Percentiles rank a stretch among this genome's conserved stretches.
Evolutionary conservation across 30 jellyfish, hydroid and myxozoan species (phyloP).

Genomic region (Haliclystus octoradiatus): DNA sequence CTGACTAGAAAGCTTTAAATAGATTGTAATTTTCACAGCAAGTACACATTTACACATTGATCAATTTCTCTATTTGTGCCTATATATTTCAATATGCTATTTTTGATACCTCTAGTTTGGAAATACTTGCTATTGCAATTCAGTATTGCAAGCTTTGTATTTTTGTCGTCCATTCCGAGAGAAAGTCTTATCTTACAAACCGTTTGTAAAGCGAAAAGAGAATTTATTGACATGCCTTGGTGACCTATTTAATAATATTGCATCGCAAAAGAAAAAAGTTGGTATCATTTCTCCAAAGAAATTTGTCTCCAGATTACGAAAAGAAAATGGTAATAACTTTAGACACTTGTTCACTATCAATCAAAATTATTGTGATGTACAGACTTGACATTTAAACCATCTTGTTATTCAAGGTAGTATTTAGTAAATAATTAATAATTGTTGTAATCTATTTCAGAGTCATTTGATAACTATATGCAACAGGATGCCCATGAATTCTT

Average conservation of each 20-base stretch:
- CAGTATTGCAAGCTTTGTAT: slow-evolving; percentile 93
- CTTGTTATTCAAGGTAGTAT: no score
- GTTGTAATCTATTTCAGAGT: slow-evolving; percentile 54
- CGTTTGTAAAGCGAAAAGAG: slow-evolving; percentile 81
- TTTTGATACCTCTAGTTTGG: no score
- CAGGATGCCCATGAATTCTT: slow-evolving; percentile 98
- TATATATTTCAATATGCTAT: no score
- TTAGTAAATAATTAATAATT: no score
- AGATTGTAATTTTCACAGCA: no score
- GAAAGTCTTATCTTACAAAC: slow-evolving; percentile 78
- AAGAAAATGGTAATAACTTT: slow-evolving; percentile 98
- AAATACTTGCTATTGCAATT: slow-evolving; percentile 93
- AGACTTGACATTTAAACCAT: no score
- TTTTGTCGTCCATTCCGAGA: slow-evolving; percentile 98
- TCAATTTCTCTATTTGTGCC: no score
- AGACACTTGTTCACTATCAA: no score
- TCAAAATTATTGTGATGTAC: no score
- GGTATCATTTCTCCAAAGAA: slow-evolving; percentile 95
- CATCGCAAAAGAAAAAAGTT: slow-evolving; percentile 86
- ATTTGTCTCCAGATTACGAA: slow-evolving; percentile 84
- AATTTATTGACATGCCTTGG: slow-evolving; percentile 82
- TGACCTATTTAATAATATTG: slow-evolving; percentile 76
- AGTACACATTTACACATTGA: no score
- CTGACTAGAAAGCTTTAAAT: no score
- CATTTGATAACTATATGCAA: slow-evolving; percentile 95